Evolutionary conservation across 1,140 invertebrate genomes (phyloP), one percentile per base, ranked within the genome.

Genomic region (Aphelinus certus): DNA sequence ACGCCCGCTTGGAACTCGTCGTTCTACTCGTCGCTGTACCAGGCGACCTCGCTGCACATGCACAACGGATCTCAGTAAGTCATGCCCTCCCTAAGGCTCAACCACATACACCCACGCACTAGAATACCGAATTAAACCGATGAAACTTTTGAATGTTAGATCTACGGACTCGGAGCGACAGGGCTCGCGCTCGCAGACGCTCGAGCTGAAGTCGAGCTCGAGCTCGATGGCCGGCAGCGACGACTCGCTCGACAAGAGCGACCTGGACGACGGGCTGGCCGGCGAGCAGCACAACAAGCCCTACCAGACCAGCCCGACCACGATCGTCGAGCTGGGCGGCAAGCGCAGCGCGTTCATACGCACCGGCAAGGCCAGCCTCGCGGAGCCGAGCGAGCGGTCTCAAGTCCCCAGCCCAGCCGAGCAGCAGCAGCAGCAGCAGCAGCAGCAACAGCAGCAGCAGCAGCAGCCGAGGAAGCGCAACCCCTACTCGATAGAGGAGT

Each of bases 401-500:
- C 46, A 71, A 71, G 66, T 26, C 26, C 26, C 43, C 56, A n/a
- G 79, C 76, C 56, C 79, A 83, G 68, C 67, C 76, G 65, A 79
- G 75, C 66, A 79, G 77, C 58, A 73, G 79, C 73, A 76, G 77
- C 76, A 76, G 79, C 81, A 78, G 79, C 77, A 78, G 56, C 79
- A 76, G 51, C 63, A 73, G 47, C 78, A 82, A n/a, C 81, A 79
- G 62, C 70, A 82, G 60, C 78, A 77, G n/a, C 70, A 73, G n/a
- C 70, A 83, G 56, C 79, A 77, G 9, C 74, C 75, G 7, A 92
- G 91, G 78, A 95, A 94, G 83, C 91, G 91, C 63, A 95, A 95
- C 85, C 94, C 94, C 0, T 95, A 95, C 82, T 95, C 94, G 0
- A 96, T 96, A 80, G 95, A 96, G 81, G 95, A 95, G 81, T 82